These are phyloP conservation scores for Tenthredo livida DNA, from an alignment of 2,888 invertebrate species.

Conservation along the genomic window DNA sequence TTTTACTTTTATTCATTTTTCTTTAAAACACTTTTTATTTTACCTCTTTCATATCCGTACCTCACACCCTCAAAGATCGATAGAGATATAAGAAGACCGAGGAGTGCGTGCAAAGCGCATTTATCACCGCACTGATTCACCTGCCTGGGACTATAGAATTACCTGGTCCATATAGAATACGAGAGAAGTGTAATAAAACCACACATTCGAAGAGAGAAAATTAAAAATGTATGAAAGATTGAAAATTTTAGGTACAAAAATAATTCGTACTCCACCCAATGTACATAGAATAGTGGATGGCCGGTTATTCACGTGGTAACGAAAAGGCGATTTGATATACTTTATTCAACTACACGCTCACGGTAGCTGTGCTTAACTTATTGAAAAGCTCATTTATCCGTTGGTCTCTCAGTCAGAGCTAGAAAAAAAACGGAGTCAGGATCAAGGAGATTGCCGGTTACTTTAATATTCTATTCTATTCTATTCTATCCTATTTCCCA, in stretches of 20 bases:
- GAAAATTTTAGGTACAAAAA: not conserved
- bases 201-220: too few species aligned
- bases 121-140: not conserved
- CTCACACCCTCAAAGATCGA: not conserved
- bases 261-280: not conserved
- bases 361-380: slow-evolving; percentile 5
- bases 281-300: not conserved
- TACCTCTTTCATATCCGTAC: not conserved
- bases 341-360: not conserved
- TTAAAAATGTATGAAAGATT: not conserved
- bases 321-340: not conserved
- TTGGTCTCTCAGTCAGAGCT: not conserved
- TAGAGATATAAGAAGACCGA: slow-evolving; percentile 3
- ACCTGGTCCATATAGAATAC: not conserved
- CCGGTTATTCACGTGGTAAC: not conserved
- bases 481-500: not conserved
- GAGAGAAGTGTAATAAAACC: not conserved
- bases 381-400: not conserved
- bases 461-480: slow-evolving; percentile 10
- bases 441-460: not conserved
- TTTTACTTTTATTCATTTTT: not conserved
- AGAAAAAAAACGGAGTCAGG: not conserved
- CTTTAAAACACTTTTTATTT: slow-evolving; percentile 31
- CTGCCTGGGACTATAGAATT: not conserved
- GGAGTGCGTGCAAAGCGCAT: slow-evolving; percentile 28